Evolutionary conservation across 2,113 vertebrate species (phyloP).

Genomic region (Capreolus pygargus): DNA sequence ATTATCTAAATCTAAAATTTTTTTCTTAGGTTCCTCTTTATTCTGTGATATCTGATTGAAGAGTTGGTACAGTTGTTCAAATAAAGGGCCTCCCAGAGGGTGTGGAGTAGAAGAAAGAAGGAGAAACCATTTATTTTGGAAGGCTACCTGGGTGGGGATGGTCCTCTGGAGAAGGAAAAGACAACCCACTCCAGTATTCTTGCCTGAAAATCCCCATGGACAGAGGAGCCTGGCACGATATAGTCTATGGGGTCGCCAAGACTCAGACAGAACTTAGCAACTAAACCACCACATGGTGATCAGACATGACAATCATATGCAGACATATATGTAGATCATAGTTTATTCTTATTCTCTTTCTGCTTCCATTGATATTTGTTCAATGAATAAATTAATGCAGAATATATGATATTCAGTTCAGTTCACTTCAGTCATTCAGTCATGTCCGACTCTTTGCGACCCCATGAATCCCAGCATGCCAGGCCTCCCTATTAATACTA

Average conservation of each 20-base stretch:
- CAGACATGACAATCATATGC: background rate
- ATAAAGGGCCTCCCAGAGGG: background rate
- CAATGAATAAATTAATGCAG: background rate
- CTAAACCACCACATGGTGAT: background rate
- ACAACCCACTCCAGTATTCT: background rate
- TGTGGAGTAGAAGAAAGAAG: background rate
- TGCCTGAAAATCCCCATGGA: background rate
- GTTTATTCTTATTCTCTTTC: background rate
- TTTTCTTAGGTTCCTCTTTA: background rate
- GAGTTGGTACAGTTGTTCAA: background rate
- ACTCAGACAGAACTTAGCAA: background rate
- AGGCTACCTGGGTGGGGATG: background rate
- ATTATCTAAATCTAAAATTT: background rate
- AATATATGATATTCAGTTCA: background rate
- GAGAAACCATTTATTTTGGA: background rate
- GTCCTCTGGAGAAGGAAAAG: background rate
- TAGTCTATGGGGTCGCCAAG: rapidly evolving
- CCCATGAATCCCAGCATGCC: too few relatives aligned
- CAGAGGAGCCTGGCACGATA: background rate
- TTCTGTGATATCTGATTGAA: background rate
- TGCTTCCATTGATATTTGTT: background rate
- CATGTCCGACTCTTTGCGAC: too few relatives aligned
- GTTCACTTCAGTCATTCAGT: too few relatives aligned
- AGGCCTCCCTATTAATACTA: background rate
- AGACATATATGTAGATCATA: background rate